Conservation (phyloP, 2,888 invertebrate genomes). For the Tiliacea aurago region DNA sequence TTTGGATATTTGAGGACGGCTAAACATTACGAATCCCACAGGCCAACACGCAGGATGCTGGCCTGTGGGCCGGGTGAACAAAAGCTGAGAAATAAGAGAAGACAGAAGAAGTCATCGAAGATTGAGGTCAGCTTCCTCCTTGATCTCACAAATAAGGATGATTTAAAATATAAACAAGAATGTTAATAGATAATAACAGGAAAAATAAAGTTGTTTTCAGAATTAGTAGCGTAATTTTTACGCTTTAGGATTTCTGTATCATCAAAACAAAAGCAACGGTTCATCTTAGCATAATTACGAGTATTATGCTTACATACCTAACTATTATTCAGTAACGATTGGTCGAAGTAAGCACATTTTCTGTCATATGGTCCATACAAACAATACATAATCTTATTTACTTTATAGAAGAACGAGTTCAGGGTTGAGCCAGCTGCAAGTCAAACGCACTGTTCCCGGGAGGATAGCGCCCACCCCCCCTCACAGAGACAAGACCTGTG, state of each 20-base stretch:
- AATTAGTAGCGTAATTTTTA: background rate
- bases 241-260: background rate
- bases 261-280: conserved; percentile 1
- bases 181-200: background rate
- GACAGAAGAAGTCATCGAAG: background rate
- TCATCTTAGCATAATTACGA: background rate
- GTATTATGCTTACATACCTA: background rate
- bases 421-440: conserved; percentile 12
- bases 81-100: background rate
- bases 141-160: background rate
- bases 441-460: background rate
- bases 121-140: background rate
- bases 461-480: background rate
- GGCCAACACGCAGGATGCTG: background rate
- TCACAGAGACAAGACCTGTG: background rate
- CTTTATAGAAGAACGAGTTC: conserved; percentile 21
- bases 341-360: background rate
- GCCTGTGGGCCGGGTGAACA: background rate
- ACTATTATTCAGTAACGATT: background rate
- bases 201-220: conserved; percentile 6
- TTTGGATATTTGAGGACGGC: background rate
- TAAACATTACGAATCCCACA: background rate
- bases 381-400: conserved; percentile 26
- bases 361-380: background rate
- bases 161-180: background rate